phyloP scores from a whole-genome alignment of 2,113 vertebrate genomes.

The Athene noctua region DNA sequence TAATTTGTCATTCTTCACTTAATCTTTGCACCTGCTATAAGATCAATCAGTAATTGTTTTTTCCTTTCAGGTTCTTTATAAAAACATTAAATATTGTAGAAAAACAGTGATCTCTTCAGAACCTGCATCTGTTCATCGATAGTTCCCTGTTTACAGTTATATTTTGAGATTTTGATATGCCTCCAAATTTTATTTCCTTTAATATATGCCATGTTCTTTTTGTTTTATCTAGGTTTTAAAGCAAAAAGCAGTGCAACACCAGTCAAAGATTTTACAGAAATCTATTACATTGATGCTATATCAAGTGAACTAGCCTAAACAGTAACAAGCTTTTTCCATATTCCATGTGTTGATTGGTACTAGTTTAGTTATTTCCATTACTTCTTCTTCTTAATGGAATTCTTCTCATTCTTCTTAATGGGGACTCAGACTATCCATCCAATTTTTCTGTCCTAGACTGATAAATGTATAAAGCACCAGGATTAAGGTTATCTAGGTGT shows the following conservation, averaged over 20 bases:
- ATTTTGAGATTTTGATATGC: not conserved
- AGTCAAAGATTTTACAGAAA: not conserved
- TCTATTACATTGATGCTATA: rapidly evolving
- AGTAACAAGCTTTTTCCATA: not conserved
- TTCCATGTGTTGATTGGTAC: not conserved
- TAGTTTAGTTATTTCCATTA: not conserved
- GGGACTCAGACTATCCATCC: not conserved
- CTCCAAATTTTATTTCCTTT: not conserved
- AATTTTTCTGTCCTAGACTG: not conserved
- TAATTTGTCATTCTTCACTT: not conserved
- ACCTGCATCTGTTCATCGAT: not conserved
- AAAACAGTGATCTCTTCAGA: not conserved
- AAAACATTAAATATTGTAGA: not conserved
- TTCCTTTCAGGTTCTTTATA: not conserved
- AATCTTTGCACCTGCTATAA: not conserved
- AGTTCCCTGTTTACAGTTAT: not conserved
- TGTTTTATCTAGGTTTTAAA: not conserved
- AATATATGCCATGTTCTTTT: not conserved
- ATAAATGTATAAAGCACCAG: not conserved
- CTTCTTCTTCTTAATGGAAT: too few species aligned
- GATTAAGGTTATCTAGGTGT: not conserved
- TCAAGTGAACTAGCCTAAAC: not conserved
- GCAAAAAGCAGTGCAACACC: not conserved
- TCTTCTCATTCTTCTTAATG: not conserved
- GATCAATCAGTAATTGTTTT: not conserved